Base-by-base conservation (phyloP, 2,113 vertebrate genomes). In the Caretta caretta region DNA sequence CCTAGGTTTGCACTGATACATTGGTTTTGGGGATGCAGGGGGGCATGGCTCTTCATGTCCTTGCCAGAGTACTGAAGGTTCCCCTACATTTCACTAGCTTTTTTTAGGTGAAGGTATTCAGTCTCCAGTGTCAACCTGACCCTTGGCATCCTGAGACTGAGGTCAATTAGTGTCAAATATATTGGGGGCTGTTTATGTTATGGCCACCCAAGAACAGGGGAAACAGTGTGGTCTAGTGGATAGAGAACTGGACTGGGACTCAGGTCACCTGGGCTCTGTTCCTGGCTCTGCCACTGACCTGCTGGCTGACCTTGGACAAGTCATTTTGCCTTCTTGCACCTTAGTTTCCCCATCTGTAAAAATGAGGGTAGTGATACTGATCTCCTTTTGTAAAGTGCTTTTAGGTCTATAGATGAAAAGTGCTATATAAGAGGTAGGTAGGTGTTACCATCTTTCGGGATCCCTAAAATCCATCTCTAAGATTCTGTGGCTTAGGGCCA, bases 111-210 rank as follows among this genome's bases (percentile, higher is more conserved):
- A 85, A 91, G 50, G 59, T 78, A 12, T 42, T 78, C 10, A 27
- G 25, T 95, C 20, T 62, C 10, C 13, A 20, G 49, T 8, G 17
- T 88, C 27, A 81, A 4, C 89, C 42, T 90, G 83, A 49, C 83
- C 89, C 35, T 83, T 54, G 10, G 42, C 46, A 48, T 13, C 6
- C 42, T 25, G 42, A 76, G 72, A 76, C 38, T 46, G 46, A 93
- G 92, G 87, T 53, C 83, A 88, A 87, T 92, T 96, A 97, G 79
- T 31, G 69, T 86, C 48, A 75, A 59, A 69, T 93, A 78, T 12
- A 29, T 94, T 89, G 93, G 94, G 95, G 92, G 96, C 93, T 96
- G 89, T 92, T 93, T 94, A 78, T 97, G 42, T 78, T 78, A 94
- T 95, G 94, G 94, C 93, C 84, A 96, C 94, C 92, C 83, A 84